phyloP scores from a whole-genome alignment of 1,140 invertebrate species.

The Copidosoma floridanum region DNA sequence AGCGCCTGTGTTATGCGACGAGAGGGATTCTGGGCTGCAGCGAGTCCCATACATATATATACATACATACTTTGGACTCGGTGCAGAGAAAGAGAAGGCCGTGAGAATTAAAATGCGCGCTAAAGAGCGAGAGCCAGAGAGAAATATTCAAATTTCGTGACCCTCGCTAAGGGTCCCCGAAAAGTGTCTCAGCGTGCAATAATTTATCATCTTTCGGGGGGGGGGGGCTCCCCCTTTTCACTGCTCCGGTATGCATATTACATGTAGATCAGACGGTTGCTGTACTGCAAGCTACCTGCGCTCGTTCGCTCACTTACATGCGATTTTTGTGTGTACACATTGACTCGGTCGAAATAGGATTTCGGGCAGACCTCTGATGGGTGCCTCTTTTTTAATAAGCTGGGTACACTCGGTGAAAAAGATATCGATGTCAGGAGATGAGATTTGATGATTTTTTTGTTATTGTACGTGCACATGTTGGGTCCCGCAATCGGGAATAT shows the following conservation, averaged over 20 bases:
- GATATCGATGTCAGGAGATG: slow-evolving; percentile 16
- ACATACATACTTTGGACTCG: no score
- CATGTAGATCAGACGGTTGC: no score
- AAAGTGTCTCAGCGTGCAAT: slow-evolving; percentile 47
- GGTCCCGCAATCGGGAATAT: neutral
- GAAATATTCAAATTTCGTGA: slow-evolving; percentile 55
- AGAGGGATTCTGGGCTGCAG: neutral
- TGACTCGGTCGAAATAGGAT: slow-evolving; percentile 2
- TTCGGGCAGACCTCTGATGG: neutral
- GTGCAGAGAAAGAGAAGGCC: slow-evolving; percentile 26
- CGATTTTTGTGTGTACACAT: slow-evolving; percentile 4
- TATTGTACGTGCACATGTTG: no score
- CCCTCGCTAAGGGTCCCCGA: slow-evolving; percentile 50
- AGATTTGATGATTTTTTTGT: no score
- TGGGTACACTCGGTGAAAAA: neutral
- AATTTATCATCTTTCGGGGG: slow-evolving; percentile 54
- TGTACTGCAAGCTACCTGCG: no score
- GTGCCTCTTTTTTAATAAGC: slow-evolving; percentile 12
- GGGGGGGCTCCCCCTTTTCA: no score
- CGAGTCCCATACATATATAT: no score
- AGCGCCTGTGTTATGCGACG: slow-evolving; percentile 23
- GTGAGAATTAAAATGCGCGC: slow-evolving; percentile 55
- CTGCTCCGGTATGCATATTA: no score
- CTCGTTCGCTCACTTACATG: slow-evolving; percentile 42
- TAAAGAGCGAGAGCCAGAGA: no score